Evolutionary conservation across 2,797 vertebrate species (phyloP), one percentile per base, ranked within the genome.

Genomic region (Lithobates pipiens): DNA sequence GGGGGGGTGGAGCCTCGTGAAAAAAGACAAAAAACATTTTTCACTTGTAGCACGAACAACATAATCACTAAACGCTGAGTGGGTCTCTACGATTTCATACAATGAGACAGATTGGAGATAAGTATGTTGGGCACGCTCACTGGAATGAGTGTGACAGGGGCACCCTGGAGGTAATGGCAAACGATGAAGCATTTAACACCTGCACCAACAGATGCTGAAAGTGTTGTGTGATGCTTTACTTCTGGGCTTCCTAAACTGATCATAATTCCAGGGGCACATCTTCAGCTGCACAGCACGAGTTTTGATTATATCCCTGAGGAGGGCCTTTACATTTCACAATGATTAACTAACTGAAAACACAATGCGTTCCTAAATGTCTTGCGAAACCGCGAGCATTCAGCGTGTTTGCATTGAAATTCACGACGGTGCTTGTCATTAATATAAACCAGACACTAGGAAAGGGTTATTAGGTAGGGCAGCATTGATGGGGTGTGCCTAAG

Each of bases 271-370:
- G 71, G 76, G 78, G 73, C 83, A 67, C 29, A 75, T 79, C 42
- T 83, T 87, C 76, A n/a, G 42, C 81, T 68, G 23, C 75, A 50
- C 63, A 76, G 80, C 75, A 63, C 39, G 32, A 27, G 78, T 25
- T 82, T 74, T 72, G 57, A 79, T 86, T 79, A 77, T 83, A 70
- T 83, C 85, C 85, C 80, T 5, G 75, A 83, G 81, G 85, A 87
- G 80, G 76, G 77, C 74, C 76, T 54, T 80, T 83, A 70, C 76
- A 61, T 75, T 70, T 83, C 70, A 82, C 65, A 63, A 16, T 29
- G 80, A 73, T 69, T 83, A 69, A 77, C 80, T 83, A 77, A 83
- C 75, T 50, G 70, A 65, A 44, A 78, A 68, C 27, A 73, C 81
- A 61, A 25, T 74, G 65, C 25, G 42, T 44, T 54, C 29, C 57